phyloP scores from a whole-genome alignment of 1,140 invertebrate species.

The Tetragnatha versicolor region DNA sequence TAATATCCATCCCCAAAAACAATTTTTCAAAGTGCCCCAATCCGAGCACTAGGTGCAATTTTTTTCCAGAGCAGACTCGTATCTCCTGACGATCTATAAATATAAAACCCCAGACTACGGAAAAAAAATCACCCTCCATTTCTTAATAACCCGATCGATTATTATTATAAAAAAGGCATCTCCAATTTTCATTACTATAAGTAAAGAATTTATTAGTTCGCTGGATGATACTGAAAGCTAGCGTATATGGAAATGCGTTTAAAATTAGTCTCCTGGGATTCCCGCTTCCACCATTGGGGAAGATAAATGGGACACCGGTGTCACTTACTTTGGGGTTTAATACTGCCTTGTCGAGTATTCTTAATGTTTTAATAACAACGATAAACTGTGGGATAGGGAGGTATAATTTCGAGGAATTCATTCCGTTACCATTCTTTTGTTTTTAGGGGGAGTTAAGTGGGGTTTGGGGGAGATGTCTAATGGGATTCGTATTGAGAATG shows the following conservation, averaged over 20 bases:
- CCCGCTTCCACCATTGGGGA: background rate
- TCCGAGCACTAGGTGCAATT: too few species aligned
- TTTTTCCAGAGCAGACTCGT: too few species aligned
- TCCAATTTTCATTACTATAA: slow-evolving; percentile 41
- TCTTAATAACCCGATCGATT: slow-evolving; percentile 39
- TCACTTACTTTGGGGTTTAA: slow-evolving; percentile 38
- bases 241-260: slow-evolving; percentile 36
- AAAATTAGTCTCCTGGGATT: slow-evolving; percentile 32
- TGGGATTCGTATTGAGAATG: too few species aligned
- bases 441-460: too few species aligned
- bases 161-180: slow-evolving; percentile 19
- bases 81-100: background rate
- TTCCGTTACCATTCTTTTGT: too few species aligned
- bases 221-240: background rate
- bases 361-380: slow-evolving; percentile 34
- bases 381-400: too few species aligned
- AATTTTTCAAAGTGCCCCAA: slow-evolving; percentile 16
- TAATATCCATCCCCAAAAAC: slow-evolving; percentile 3
- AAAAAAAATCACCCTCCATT: background rate
- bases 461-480: too few species aligned
- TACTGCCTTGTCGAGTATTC: slow-evolving; percentile 2
- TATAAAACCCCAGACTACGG: too few species aligned
- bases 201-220: slow-evolving; percentile 39
- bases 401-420: too few species aligned
- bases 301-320: slow-evolving; percentile 14